Percentiles rank a stretch among this genome's conserved stretches.
Evolutionary conservation across 2,113 vertebrate genomes (phyloP).

Genomic region (Hydrolagus affinis): DNA sequence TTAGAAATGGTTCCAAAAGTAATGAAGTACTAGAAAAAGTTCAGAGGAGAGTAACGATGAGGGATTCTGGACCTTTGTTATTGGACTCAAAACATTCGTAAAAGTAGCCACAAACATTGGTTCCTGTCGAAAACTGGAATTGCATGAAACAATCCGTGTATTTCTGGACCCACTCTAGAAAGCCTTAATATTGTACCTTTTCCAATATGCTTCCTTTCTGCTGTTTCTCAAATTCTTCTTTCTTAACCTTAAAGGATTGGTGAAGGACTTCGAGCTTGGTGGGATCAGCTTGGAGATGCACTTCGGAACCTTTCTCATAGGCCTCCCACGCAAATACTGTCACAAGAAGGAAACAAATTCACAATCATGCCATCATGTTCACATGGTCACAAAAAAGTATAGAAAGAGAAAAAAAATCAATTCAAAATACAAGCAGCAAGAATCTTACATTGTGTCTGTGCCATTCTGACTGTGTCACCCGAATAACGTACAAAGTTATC

Average conservation of each 20-base stretch:
- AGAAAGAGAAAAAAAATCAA: slow-evolving; percentile 19
- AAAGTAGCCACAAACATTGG: too few relatives aligned
- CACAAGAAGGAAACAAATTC: slow-evolving; percentile 32
- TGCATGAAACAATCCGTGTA: not conserved
- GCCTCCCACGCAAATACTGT: slow-evolving; percentile 97
- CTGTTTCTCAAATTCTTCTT: slow-evolving; percentile 88
- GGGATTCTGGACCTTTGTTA: too few relatives aligned
- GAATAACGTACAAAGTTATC: slow-evolving; percentile 91
- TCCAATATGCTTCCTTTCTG: slow-evolving; percentile 90
- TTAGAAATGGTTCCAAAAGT: not conserved
- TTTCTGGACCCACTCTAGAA: not conserved
- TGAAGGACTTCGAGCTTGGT: slow-evolving; percentile 90
- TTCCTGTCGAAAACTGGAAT: too few relatives aligned
- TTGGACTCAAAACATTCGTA: too few relatives aligned
- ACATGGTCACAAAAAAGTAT: not conserved
- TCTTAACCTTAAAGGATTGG: slow-evolving; percentile 93
- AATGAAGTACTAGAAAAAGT: too few relatives aligned
- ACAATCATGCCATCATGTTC: not conserved
- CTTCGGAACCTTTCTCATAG: slow-evolving; percentile 92
- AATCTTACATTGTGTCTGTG: slow-evolving; percentile 86
- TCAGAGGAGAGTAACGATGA: too few relatives aligned
- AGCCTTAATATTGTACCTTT: slow-evolving; percentile 56
- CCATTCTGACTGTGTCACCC: slow-evolving; percentile 90
- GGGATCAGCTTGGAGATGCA: slow-evolving; percentile 93
- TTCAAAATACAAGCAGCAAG: not conserved